phyloP scores from a whole-genome alignment of 2,113 vertebrate species.

The Mus spicilegus region DNA sequence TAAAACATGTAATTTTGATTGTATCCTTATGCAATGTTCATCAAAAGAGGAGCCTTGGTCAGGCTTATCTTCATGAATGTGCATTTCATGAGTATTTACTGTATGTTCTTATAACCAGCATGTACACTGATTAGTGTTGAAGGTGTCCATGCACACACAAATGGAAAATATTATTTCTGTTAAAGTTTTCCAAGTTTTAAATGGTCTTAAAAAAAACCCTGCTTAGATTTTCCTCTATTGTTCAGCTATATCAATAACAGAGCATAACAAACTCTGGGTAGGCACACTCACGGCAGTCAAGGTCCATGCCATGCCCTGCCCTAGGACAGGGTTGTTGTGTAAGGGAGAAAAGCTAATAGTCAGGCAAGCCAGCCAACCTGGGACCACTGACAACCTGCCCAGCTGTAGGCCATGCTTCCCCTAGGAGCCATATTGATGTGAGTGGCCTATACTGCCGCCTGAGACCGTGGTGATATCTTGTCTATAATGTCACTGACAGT shows the following conservation, averaged over 20 bases:
- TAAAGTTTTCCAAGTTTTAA: not conserved
- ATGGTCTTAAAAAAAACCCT: conserved; percentile 10
- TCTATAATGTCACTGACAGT: not conserved
- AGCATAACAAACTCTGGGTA: not conserved
- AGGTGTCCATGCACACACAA: not conserved
- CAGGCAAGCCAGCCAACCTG: not conserved
- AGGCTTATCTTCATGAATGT: not conserved
- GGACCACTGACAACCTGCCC: not conserved
- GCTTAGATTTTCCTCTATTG: not conserved
- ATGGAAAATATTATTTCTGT: not conserved
- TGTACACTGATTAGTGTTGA: not conserved
- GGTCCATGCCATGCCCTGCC: not conserved
- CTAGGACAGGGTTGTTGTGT: not conserved
- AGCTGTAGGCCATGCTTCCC: not conserved
- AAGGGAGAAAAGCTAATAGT: not conserved
- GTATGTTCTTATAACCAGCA: too few species aligned
- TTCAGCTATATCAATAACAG: not conserved
- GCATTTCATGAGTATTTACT: not conserved
- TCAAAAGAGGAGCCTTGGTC: not conserved
- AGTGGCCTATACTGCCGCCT: not conserved
- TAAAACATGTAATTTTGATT: not conserved
- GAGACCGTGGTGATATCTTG: too few species aligned
- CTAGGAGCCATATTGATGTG: not conserved
- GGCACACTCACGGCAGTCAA: not conserved
- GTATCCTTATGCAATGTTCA: not conserved